These are phyloP conservation scores for Hyles vespertilio DNA, from an alignment of 1,140 invertebrate species.

Conservation along the genomic window DNA sequence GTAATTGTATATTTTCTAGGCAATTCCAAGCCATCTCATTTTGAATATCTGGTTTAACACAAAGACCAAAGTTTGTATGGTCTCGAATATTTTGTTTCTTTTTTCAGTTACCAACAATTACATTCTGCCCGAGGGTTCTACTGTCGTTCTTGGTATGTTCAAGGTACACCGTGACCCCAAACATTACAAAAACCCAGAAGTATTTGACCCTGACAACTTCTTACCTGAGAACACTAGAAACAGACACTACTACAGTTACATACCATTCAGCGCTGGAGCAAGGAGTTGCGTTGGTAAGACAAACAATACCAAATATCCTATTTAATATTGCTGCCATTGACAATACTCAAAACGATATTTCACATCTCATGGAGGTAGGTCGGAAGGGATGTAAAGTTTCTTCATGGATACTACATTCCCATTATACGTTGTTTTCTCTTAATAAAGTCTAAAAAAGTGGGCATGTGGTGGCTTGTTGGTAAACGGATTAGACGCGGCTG, in stretches of 20 bases:
- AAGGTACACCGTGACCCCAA: conserved; percentile 83
- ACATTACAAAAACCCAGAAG: conserved; percentile 85
- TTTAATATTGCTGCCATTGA: too few relatives aligned
- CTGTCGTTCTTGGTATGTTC: conserved; percentile 80
- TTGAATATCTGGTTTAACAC: too few relatives aligned
- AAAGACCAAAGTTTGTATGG: neutral
- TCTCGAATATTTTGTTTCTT: neutral
- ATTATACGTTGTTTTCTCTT: too few relatives aligned
- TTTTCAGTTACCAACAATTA: conserved; percentile 72
- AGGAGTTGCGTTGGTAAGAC: conserved; percentile 87
- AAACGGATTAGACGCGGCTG: too few relatives aligned
- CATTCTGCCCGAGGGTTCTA: conserved; percentile 80
- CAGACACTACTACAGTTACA: conserved; percentile 89
- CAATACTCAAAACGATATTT: too few relatives aligned
- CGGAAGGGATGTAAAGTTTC: too few relatives aligned
- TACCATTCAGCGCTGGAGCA: conserved; percentile 91
- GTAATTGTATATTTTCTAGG: conserved; percentile 26
- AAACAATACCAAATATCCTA: too few relatives aligned
- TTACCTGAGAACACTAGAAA: conserved; percentile 84
- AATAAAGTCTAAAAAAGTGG: too few relatives aligned
- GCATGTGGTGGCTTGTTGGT: too few relatives aligned
- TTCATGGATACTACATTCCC: too few relatives aligned
- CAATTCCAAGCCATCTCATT: too few relatives aligned
- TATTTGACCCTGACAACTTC: conserved; percentile 92
- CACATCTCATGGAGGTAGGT: too few relatives aligned